Base-by-base conservation (phyloP, 2,113 vertebrate species). In the Cyphotilapia sp. region DNA sequence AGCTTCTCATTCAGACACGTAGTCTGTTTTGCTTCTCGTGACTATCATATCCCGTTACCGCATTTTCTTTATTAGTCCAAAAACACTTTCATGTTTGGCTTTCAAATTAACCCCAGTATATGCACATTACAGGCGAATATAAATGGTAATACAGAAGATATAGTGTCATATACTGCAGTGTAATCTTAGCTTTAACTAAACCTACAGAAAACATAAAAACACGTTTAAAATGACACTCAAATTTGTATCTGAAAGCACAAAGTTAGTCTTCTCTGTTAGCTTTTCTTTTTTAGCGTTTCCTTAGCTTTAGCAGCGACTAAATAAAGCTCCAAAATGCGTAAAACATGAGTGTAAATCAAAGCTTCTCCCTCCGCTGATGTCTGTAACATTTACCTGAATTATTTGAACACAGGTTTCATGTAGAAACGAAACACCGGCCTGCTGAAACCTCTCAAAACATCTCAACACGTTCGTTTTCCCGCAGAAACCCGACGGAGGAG, bases 381-480 rank as follows among this genome's bases (percentile, higher is more conserved):
- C n/a, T 24, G n/a, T 7, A 11, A 17, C 5, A 19, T 35, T 85
- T 83, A 93, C 93, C 88, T 82, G 82, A 29, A 10, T 19, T 1
- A 2, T 5, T 54, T 35, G 8, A 57, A 51, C 4, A 8, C 13
- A n/a, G 7, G 12, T 33, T 49, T 66, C 27, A 7, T 19, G 24
- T 13, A 8, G 22, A 66, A 61, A 9, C 1, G 5, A n/a, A 5
- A 3, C 42, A 17, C 4, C 8, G 2, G 5, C 7, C 5, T 8
- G 27, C 16, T 6, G 13, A 10, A 49, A 78, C 45, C 5, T 42
- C 7, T 22, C 29, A 16, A 13, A 45, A 69, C 2, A 11, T 3
- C 33, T 22, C 9, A 81, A 86, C 74, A 87, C 19, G n/a, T 40
- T 40, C 2, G 7, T 69, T 83, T 89, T 82, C 66, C 82, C 54